Conservation (phyloP, 2,888 invertebrate genomes). For the Parelbella ahira region DNA sequence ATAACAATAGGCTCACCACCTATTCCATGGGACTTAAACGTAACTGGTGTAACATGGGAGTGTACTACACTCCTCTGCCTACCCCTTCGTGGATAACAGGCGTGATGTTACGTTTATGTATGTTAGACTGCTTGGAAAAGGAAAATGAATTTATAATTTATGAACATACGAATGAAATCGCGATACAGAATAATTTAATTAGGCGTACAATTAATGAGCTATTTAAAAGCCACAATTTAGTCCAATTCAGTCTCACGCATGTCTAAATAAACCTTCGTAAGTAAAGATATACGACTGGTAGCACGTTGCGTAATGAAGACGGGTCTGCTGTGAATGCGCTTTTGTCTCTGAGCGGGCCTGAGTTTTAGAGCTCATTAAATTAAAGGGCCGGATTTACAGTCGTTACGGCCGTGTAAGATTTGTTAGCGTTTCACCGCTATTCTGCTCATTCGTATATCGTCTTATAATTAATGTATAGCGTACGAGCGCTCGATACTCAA, state of each 20-base stretch:
- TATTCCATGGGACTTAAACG: too few species aligned
- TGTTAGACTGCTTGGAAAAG: too few species aligned
- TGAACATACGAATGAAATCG: too few species aligned
- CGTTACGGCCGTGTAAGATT: slow-evolving; percentile 43
- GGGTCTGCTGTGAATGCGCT: slow-evolving; percentile 49
- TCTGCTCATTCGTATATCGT: slow-evolving; percentile 28
- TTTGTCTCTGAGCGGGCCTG: slow-evolving; percentile 64
- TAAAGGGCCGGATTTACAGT: slow-evolving; percentile 63
- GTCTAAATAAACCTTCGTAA: slow-evolving; percentile 22
- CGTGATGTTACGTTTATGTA: too few species aligned
- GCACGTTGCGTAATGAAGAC: slow-evolving; percentile 50
- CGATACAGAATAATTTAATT: too few species aligned
- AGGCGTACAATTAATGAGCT: slow-evolving; percentile 18
- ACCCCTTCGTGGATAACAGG: too few species aligned
- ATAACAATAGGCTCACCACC: too few species aligned
- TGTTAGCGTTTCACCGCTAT: slow-evolving; percentile 32
- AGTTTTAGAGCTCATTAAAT: slow-evolving; percentile 75
- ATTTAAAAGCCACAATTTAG: slow-evolving; percentile 21
- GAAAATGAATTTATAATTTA: too few species aligned
- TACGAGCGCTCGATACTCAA: too few species aligned
- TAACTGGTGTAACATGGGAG: too few species aligned
- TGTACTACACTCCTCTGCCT: too few species aligned
- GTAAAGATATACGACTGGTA: slow-evolving; percentile 30
- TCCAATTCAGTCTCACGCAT: slow-evolving; percentile 24
- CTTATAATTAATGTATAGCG: neutral